Conservation (phyloP, 1,140 invertebrate genomes). For the Maconellicoccus hirsutus region DNA sequence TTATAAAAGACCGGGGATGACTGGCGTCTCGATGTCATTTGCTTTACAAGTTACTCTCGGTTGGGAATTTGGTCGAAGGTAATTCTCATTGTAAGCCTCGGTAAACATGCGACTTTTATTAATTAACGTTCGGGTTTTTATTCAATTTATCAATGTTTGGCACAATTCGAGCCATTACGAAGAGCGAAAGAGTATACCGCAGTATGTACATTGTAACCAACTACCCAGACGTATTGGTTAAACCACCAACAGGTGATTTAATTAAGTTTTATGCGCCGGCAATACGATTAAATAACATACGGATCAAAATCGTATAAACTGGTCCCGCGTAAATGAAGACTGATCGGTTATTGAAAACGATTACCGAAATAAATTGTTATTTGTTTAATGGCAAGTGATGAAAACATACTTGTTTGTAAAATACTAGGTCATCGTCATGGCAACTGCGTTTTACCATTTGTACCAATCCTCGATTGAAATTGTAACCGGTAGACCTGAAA, state of each 20-base stretch:
- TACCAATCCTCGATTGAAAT: too few species aligned
- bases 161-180: not conserved
- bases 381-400: not conserved
- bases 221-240: not conserved
- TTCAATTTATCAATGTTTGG: not conserved
- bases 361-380: not conserved
- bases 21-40: too few species aligned
- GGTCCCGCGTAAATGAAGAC: too few species aligned
- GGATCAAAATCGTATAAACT: not conserved
- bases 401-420: not conserved
- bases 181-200: not conserved
- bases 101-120: not conserved
- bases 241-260: not conserved
- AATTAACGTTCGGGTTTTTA: not conserved
- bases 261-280: constrained; percentile 1
- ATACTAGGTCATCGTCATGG: constrained; percentile 2
- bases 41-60: too few species aligned
- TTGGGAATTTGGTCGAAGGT: not conserved
- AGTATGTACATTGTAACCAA: not conserved
- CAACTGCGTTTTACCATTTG: not conserved
- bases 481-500: too few species aligned
- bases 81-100: not conserved
- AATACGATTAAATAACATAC: not conserved
- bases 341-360: constrained; percentile 8
- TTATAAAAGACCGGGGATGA: too few species aligned